Percentiles rank a stretch among this genome's conserved stretches.
These are phyloP conservation scores for Poeciliopsis paucimaculata DNA, from an alignment of 2,797 vertebrate genomes.

Conservation along the genomic window DNA sequence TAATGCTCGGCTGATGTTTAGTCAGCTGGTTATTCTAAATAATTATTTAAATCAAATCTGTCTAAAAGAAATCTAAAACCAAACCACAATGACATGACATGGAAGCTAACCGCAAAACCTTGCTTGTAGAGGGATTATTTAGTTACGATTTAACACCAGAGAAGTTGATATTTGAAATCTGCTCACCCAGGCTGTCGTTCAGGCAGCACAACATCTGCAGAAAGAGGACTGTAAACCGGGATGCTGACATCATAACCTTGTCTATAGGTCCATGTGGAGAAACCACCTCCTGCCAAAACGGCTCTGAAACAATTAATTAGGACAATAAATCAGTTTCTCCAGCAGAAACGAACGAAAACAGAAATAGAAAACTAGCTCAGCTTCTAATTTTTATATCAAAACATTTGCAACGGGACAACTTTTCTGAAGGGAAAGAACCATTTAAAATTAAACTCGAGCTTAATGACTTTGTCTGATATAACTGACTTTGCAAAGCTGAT, in stretches of 20 bases:
- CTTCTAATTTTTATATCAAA: not conserved
- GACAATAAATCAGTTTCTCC: conserved; percentile 22
- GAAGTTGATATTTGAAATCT: not conserved
- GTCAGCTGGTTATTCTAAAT: not conserved
- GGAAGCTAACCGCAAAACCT: not conserved
- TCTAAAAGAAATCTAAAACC: not conserved
- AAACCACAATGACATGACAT: not conserved
- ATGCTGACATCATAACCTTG: conserved; percentile 99
- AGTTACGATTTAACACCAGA: conserved; percentile 11
- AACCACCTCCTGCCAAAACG: conserved; percentile 94
- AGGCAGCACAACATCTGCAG: conserved; percentile 89
- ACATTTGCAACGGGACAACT: not conserved
- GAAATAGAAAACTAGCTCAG: not conserved
- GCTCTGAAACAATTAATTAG: conserved; percentile 81
- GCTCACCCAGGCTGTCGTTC: conserved; percentile 92
- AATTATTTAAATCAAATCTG: not conserved
- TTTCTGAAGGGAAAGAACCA: not conserved
- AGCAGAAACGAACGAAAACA: not conserved
- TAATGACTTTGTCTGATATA: not conserved
- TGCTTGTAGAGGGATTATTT: conserved; percentile 7
- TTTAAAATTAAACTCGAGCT: not conserved
- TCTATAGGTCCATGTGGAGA: conserved; percentile 98
- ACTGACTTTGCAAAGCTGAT: not conserved
- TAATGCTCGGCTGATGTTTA: not conserved
- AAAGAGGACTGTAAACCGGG: conserved; percentile 94